phyloP scores from a whole-genome alignment of 1,140 invertebrate genomes.

The Drosophila pallidifrons region DNA sequence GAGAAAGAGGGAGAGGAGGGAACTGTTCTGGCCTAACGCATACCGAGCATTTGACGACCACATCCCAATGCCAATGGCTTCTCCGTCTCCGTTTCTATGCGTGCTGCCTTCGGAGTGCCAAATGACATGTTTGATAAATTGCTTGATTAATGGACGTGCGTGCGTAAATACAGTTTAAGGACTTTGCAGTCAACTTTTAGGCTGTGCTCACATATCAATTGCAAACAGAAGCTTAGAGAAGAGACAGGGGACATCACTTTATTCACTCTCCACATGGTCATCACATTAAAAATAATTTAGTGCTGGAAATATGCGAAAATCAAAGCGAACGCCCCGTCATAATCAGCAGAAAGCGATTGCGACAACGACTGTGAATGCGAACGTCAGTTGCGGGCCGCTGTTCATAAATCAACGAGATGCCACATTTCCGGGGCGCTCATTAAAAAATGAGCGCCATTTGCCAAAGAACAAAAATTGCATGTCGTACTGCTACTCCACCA shows the following conservation, averaged over 20 bases:
- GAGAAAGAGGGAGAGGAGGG: too few relatives aligned
- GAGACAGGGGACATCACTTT: conserved; percentile 29
- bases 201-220: conserved; percentile 60
- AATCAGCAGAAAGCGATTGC: not conserved
- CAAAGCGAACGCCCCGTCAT: conserved; percentile 17
- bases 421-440: conserved; percentile 75
- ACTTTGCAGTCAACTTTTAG: conserved; percentile 52
- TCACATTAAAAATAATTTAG: conserved; percentile 74
- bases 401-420: conserved; percentile 77
- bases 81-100: not conserved
- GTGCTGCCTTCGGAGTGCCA: not conserved
- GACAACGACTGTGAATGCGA: conserved; percentile 17
- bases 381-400: conserved; percentile 64
- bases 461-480: conserved; percentile 70
- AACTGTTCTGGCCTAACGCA: too few relatives aligned
- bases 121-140: conserved; percentile 82
- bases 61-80: conserved; percentile 3
- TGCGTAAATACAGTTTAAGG: conserved; percentile 78
- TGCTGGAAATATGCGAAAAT: conserved; percentile 38
- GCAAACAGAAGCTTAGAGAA: conserved; percentile 3
- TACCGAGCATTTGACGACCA: conserved; percentile 1
- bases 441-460: conserved; percentile 81
- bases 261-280: conserved; percentile 28
- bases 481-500: conserved; percentile 22
- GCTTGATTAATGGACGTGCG: conserved; percentile 78